These are phyloP conservation scores for Epinephelus lanceolatus DNA, from an alignment of 2,113 vertebrate genomes.

Conservation along the genomic window DNA sequence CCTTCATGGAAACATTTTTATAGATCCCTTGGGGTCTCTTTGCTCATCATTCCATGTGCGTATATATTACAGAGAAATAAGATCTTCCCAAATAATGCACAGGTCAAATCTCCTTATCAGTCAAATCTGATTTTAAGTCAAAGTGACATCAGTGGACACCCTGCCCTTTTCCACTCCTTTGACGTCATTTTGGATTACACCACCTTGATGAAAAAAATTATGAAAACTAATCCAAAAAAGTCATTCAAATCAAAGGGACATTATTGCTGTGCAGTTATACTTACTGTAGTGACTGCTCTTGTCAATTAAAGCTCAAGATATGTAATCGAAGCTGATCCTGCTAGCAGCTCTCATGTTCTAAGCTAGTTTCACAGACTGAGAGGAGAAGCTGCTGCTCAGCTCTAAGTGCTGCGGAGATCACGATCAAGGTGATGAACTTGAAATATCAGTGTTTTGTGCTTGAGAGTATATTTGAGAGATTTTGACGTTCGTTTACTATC, in stretches of 20 bases:
- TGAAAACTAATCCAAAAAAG: too few relatives aligned
- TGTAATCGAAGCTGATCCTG: not conserved
- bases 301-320: not conserved
- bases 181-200: not conserved
- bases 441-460: not conserved
- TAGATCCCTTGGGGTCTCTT: not conserved
- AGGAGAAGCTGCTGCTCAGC: not conserved
- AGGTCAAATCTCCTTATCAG: not conserved
- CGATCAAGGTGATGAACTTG: slow-evolving; percentile 7
- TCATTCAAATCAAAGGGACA: not conserved
- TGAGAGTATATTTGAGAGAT: not conserved
- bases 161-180: not conserved
- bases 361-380: not conserved
- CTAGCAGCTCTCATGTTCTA: not conserved
- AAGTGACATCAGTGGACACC: not conserved
- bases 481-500: not conserved
- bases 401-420: not conserved
- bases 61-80: not conserved
- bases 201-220: not conserved
- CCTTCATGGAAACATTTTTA: not conserved
- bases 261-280: not conserved
- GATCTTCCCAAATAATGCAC: too few relatives aligned
- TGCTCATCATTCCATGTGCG: not conserved
- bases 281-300: not conserved
- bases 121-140: not conserved